A percentile compares a stretch with the other conserved stretches of the same genome.
Conservation (phyloP, 2,888 invertebrate genomes). For the Watsonalla cultraria region DNA sequence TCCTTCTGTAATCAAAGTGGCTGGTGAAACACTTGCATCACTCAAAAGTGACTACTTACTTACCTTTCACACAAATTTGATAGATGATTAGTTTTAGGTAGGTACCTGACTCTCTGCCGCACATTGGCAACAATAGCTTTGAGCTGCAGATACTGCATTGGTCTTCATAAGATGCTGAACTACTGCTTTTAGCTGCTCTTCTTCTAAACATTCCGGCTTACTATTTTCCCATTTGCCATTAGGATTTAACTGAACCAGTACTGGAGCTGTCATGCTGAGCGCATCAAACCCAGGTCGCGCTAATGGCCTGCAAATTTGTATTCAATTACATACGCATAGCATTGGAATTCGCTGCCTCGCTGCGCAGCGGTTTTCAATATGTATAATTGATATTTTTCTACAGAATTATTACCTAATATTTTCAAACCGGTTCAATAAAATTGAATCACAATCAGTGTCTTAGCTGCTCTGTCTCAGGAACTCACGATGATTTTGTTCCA, state of each 20-base stretch:
- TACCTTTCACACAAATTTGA: too few species aligned
- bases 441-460: too few species aligned
- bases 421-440: too few species aligned
- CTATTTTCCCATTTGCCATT: slow-evolving; percentile 58
- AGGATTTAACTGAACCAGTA: slow-evolving; percentile 59
- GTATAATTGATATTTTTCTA: too few species aligned
- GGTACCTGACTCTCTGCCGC: slow-evolving; percentile 49
- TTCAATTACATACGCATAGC: not conserved
- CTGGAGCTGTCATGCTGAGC: slow-evolving; percentile 41
- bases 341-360: too few species aligned
- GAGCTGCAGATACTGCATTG: slow-evolving; percentile 51
- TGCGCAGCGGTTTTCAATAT: too few species aligned
- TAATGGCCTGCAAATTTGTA: slow-evolving; percentile 32
- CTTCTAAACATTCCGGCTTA: slow-evolving; percentile 49
- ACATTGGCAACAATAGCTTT: slow-evolving; percentile 61
- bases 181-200: slow-evolving; percentile 47
- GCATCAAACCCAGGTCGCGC: slow-evolving; percentile 49
- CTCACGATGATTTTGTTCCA: not conserved
- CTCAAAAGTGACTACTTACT: too few species aligned
- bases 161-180: slow-evolving; percentile 52
- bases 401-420: too few species aligned
- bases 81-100: too few species aligned
- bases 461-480: too few species aligned
- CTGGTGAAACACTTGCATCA: too few species aligned
- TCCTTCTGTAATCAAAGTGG: slow-evolving; percentile 25